Base-by-base conservation (phyloP, 2,113 vertebrate species). In the Petromus typicus region DNA sequence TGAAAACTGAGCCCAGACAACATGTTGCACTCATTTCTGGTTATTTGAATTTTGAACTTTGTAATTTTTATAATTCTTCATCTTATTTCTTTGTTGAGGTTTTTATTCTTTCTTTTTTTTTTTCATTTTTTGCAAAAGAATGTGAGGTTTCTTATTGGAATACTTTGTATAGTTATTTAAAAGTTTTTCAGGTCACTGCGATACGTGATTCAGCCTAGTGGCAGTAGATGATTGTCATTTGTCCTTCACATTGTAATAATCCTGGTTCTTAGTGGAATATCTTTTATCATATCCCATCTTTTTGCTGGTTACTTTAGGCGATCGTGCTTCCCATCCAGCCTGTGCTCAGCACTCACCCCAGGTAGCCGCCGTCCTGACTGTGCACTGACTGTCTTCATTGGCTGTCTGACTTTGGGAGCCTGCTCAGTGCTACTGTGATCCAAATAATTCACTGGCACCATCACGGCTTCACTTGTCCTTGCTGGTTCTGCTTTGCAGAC, bases 141-240 rank as follows among this genome's bases (percentile, higher is more conserved):
- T 73, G 80, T 32, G 17, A 80, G 95, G 30, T 96, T 32, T 25
- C 16, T 63, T 48, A 14, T 56, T 80, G 64, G 91, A 88, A n/a
- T 3, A n/a, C 43, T 45, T 86, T 93, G 59, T 73, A n/a, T n/a
- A n/a, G n/a, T 45, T 89, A 5, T 18, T n/a, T n/a, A n/a, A n/a
- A n/a, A 76, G 66, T 40, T 79, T 34, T 82, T 78, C 54, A 27
- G n/a, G 51, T 51, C 48, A 34, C 84, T 91, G 9, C 40, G 37
- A 73, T 67, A 23, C 27, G 11, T 61, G 56, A 78, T 48, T 88
- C 25, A 27, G 45, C n/a, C 84, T 34, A 82, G 30, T 59, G 14
- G 30, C 63, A 45, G 75, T 80, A 80, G 43, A 61, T 54, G 51
- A 56, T 57, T n/a, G 48, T 23, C 40, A 61, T 93, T 89, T 32